phyloP scores from a whole-genome alignment of 2,888 invertebrate species.

The Archaeoteleia sp. region DNA sequence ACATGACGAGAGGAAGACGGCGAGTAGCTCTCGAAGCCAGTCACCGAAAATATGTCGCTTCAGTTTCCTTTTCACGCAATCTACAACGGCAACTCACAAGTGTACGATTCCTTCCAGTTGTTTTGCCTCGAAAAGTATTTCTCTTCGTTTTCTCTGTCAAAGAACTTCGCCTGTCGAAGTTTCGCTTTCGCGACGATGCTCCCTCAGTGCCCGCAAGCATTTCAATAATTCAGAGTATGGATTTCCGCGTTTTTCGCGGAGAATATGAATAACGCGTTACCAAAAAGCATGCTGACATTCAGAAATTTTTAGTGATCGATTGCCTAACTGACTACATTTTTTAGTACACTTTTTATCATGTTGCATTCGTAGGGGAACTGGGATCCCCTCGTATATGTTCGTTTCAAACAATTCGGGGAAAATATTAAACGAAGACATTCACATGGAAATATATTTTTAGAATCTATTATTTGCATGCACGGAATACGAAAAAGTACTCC shows the following conservation, averaged over 20 bases:
- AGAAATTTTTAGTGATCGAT: conserved; percentile 61
- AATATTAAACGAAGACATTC: too few relatives aligned
- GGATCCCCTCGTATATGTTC: too few relatives aligned
- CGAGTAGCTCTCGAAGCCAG: neutral
- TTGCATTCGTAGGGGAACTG: too few relatives aligned
- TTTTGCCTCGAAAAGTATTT: conserved; percentile 42
- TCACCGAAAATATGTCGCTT: conserved; percentile 21
- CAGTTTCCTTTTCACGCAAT: conserved; percentile 17
- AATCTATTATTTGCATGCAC: too few relatives aligned
- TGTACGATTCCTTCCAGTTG: conserved; percentile 19
- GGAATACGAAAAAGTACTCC: too few relatives aligned
- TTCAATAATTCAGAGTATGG: conserved; percentile 67
- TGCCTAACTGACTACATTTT: conserved; percentile 52
- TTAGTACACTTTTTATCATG: conserved; percentile 38
- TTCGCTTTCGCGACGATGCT: conserved; percentile 40
- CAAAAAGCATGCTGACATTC: conserved; percentile 55
- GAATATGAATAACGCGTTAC: conserved; percentile 55
- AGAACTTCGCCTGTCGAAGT: conserved; percentile 48
- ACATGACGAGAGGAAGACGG: conserved; percentile 2
- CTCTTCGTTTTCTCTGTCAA: conserved; percentile 40
- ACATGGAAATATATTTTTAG: too few relatives aligned
- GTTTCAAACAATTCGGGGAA: too few relatives aligned
- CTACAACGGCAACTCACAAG: conserved; percentile 8
- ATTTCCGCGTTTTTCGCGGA: conserved; percentile 60
- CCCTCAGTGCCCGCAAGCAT: conserved; percentile 43